Percentiles rank a stretch among this genome's conserved stretches.
These are phyloP conservation scores for Shinisaurus crocodilurus DNA, from an alignment of 2,113 vertebrate species.

Conservation along the genomic window DNA sequence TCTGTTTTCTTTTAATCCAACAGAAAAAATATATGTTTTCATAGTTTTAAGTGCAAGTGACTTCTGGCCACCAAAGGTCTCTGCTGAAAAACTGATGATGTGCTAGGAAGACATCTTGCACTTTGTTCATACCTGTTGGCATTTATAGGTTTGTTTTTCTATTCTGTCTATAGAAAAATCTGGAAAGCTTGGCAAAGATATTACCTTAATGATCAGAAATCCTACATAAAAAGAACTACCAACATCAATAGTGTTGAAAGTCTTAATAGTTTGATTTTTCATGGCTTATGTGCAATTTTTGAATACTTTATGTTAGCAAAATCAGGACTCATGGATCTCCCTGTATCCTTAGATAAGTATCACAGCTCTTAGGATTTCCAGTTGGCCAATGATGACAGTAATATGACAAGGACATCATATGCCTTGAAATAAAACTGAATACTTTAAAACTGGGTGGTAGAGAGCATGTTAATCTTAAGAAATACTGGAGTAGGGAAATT, in stretches of 20 bases:
- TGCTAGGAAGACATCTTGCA: not conserved
- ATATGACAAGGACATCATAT: not conserved
- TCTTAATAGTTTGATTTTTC: not conserved
- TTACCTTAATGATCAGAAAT: not conserved
- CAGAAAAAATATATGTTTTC: slow-evolving; percentile 15
- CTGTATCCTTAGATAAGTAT: not conserved
- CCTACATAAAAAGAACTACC: slow-evolving; percentile 8
- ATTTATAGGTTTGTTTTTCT: not conserved
- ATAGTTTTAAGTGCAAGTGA: slow-evolving; percentile 19
- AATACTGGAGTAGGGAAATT: not conserved
- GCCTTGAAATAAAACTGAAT: slow-evolving; percentile 18
- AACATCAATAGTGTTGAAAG: not conserved
- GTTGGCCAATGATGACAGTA: not conserved
- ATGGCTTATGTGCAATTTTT: not conserved
- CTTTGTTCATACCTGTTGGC: not conserved
- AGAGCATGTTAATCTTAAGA: not conserved
- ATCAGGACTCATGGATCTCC: not conserved
- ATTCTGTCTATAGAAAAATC: not conserved
- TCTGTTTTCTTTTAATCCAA: slow-evolving; percentile 34
- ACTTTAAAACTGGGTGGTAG: not conserved
- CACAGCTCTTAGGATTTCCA: not conserved
- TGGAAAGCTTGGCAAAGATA: not conserved
- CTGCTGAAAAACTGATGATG: slow-evolving; percentile 10
- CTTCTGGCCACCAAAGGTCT: slow-evolving; percentile 13
- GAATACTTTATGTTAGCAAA: not conserved